phyloP scores from a whole-genome alignment of 2,888 invertebrate genomes.

The Drosophila meridionalis region DNA sequence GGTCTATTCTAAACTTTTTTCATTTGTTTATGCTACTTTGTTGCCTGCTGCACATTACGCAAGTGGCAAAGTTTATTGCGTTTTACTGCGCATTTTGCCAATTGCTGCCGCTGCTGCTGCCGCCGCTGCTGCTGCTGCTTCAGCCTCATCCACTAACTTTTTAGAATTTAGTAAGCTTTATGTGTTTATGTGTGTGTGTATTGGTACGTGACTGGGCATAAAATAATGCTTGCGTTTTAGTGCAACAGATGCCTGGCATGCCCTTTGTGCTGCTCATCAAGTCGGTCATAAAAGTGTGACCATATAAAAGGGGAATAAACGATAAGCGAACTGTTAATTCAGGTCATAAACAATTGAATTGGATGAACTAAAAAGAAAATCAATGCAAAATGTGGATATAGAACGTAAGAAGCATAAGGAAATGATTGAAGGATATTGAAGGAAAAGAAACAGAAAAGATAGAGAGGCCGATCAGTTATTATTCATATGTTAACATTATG shows the following conservation, averaged over 20 bases:
- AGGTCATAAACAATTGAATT: not conserved
- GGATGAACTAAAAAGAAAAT: not conserved
- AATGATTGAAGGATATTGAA: not conserved
- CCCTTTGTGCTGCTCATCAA: not conserved
- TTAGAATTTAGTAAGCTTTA: conserved; percentile 44
- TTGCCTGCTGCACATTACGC: conserved; percentile 68
- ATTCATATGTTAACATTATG: not conserved
- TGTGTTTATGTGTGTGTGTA: not conserved
- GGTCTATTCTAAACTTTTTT: conserved; percentile 53
- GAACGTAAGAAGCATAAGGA: not conserved
- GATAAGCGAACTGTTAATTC: not conserved
- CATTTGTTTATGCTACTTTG: conserved; percentile 65
- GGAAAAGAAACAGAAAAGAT: too few relatives aligned
- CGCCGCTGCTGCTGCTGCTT: not conserved
- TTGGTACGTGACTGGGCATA: conserved; percentile 45
- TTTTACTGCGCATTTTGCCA: conserved; percentile 62
- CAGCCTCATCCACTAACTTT: conserved; percentile 23
- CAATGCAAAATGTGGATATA: not conserved
- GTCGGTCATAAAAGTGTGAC: conserved; percentile 39
- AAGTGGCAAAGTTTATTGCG: conserved; percentile 73
- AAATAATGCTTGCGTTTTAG: conserved; percentile 26
- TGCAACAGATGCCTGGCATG: conserved; percentile 32
- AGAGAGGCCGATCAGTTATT: too few relatives aligned
- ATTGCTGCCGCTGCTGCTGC: conserved; percentile 10
- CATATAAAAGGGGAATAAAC: conserved; percentile 25